Conservation (phyloP, 2,113 vertebrate species). For the Odontesthes bonariensis region DNA sequence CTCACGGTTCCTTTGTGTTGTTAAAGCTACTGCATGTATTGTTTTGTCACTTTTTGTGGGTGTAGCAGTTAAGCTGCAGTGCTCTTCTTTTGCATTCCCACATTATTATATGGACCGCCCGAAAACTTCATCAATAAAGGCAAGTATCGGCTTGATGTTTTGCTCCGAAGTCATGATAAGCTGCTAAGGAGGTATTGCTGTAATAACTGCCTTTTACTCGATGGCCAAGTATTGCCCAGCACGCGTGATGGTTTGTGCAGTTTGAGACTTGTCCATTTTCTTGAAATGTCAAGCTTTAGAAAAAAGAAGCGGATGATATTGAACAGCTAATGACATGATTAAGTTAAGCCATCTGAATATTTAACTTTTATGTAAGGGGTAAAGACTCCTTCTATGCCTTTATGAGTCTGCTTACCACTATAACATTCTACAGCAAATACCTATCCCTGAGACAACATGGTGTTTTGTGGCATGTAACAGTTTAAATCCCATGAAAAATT, state of each 20-base stretch:
- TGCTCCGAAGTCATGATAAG: neutral
- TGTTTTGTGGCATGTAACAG: neutral
- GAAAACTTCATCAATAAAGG: slow-evolving; percentile 7
- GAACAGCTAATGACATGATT: neutral
- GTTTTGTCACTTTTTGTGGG: slow-evolving; percentile 30
- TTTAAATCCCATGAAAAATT: neutral
- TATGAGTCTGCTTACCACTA: neutral
- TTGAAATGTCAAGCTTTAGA: slow-evolving; percentile 23
- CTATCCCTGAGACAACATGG: too few species aligned
- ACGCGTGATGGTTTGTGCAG: neutral
- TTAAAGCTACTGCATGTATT: slow-evolving; percentile 2
- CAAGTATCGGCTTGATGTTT: neutral
- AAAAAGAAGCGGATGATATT: slow-evolving; percentile 15
- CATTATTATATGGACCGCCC: slow-evolving; percentile 14
- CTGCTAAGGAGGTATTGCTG: neutral
- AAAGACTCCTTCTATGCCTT: neutral
- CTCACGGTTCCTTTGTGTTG: neutral
- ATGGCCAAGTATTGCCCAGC: slow-evolving; percentile 29
- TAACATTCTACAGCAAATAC: too few species aligned
- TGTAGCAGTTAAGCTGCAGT: fast-evolving
- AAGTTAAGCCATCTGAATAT: neutral
- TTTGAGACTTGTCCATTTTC: slow-evolving; percentile 17
- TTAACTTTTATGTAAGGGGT: slow-evolving; percentile 1
- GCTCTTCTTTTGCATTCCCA: neutral
- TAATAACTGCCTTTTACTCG: neutral